These are phyloP conservation scores for Phenacoccus solenopsis DNA, from an alignment of 1,140 invertebrate genomes.

Conservation along the genomic window DNA sequence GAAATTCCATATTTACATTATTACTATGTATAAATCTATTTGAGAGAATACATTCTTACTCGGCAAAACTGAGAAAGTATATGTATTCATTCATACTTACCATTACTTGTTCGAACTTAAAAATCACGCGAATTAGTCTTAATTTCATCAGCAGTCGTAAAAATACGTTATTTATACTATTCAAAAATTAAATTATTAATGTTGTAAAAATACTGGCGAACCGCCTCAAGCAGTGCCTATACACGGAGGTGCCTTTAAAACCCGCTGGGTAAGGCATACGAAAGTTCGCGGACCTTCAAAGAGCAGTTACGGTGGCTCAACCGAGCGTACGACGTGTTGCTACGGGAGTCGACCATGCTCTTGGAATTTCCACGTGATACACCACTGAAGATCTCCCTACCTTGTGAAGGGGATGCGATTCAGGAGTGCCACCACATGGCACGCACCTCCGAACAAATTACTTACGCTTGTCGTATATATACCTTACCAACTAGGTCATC, in stretches of 20 bases:
- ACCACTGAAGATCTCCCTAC: slow-evolving; percentile 13
- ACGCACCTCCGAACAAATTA: not conserved
- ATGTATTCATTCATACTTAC: too few species aligned
- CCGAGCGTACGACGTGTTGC: not conserved
- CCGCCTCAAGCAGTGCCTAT: slow-evolving; percentile 1
- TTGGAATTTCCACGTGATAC: slow-evolving; percentile 16
- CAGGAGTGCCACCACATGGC: slow-evolving; percentile 16
- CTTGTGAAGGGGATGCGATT: slow-evolving; percentile 9
- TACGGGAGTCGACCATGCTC: slow-evolving; percentile 8
- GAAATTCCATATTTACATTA: too few species aligned
- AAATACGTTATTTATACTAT: too few species aligned
- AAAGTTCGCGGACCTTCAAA: slow-evolving; percentile 14
- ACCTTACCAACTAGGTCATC: not conserved
- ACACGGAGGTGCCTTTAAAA: slow-evolving; percentile 15
- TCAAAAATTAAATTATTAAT: not conserved
- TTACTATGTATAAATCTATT: too few species aligned
- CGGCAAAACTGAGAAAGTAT: too few species aligned
- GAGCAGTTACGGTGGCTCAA: not conserved
- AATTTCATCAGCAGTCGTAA: too few species aligned
- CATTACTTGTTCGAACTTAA: too few species aligned
- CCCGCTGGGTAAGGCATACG: slow-evolving; percentile 11
- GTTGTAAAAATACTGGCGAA: not conserved
- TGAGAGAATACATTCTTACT: too few species aligned
- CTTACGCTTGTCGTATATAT: not conserved
- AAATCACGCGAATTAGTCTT: too few species aligned